phyloP scores from a whole-genome alignment of 2,888 invertebrate genomes.

The Meiosimyza decipiens region DNA sequence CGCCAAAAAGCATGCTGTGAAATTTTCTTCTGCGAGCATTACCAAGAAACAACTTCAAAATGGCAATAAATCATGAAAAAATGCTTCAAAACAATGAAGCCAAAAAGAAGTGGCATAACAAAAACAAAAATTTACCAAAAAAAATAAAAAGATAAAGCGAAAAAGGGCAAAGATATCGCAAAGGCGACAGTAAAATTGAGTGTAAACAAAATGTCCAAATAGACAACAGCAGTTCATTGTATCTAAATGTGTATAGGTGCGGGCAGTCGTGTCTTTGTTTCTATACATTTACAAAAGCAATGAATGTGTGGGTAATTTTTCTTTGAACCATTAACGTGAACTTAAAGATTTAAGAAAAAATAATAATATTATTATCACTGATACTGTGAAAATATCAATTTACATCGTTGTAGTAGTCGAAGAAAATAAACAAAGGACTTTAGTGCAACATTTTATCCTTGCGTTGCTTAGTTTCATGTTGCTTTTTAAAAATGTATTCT shows the following conservation, averaged over 20 bases:
- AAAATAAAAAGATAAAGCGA: neutral
- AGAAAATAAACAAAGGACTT: neutral
- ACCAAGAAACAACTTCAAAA: neutral
- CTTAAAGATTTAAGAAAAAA: neutral
- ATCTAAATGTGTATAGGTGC: too few species aligned
- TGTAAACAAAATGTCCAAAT: slow-evolving; percentile 23
- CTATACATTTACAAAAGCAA: neutral
- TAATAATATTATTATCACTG: neutral
- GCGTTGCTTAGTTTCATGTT: neutral
- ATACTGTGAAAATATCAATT: neutral
- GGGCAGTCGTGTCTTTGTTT: too few species aligned
- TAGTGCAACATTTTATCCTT: neutral
- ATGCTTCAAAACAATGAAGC: neutral
- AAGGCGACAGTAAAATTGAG: neutral
- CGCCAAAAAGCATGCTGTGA: slow-evolving; percentile 10
- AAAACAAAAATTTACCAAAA: too few species aligned
- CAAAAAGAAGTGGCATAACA: too few species aligned
- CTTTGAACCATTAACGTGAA: neutral
- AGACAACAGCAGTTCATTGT: slow-evolving; percentile 9
- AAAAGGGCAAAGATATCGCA: neutral
- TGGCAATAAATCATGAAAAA: slow-evolving; percentile 15
- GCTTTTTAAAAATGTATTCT: slow-evolving; percentile 2
- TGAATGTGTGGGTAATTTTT: neutral
- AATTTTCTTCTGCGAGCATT: neutral
- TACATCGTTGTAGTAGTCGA: neutral